These are phyloP conservation scores for Schizothorax lantsangensis DNA, from an alignment of 2,797 vertebrate genomes.

Conservation along the genomic window DNA sequence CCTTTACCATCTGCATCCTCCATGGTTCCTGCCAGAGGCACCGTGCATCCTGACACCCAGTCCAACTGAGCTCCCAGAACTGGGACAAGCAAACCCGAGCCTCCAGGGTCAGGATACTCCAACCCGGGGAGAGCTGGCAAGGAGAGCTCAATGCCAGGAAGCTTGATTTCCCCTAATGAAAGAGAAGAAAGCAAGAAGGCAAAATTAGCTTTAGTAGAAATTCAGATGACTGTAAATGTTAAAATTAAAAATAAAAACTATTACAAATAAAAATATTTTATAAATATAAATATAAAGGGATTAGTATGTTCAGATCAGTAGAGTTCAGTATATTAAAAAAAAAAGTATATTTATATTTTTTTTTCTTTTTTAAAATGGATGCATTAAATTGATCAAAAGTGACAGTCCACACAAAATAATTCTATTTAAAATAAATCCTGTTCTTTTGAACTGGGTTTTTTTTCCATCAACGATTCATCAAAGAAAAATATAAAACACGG, in stretches of 20 bases:
- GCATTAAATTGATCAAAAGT: no score
- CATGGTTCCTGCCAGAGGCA: constrained; percentile 86
- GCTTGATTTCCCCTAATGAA: constrained; percentile 79
- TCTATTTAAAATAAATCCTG: no score
- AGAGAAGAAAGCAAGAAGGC: background rate
- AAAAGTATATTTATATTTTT: no score
- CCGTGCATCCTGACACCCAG: constrained; percentile 70
- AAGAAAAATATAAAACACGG: background rate
- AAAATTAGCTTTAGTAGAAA: background rate
- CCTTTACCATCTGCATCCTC: constrained; percentile 87
- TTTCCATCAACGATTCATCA: no score
- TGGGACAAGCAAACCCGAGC: constrained; percentile 85
- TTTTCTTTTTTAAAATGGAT: no score
- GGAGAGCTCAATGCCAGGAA: constrained; percentile 75
- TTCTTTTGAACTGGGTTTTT: no score
- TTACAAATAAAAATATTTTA: no score
- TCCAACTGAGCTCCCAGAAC: constrained; percentile 84
- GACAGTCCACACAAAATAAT: no score
- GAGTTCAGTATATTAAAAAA: no score
- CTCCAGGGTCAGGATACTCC: constrained; percentile 88
- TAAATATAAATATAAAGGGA: no score
- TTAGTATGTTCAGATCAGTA: no score
- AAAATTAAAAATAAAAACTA: background rate
- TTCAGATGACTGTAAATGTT: background rate
- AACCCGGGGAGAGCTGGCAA: constrained; percentile 84